These are phyloP conservation scores for Choristoneura fumiferana DNA, from an alignment of 1,140 invertebrate species.

Conservation along the genomic window DNA sequence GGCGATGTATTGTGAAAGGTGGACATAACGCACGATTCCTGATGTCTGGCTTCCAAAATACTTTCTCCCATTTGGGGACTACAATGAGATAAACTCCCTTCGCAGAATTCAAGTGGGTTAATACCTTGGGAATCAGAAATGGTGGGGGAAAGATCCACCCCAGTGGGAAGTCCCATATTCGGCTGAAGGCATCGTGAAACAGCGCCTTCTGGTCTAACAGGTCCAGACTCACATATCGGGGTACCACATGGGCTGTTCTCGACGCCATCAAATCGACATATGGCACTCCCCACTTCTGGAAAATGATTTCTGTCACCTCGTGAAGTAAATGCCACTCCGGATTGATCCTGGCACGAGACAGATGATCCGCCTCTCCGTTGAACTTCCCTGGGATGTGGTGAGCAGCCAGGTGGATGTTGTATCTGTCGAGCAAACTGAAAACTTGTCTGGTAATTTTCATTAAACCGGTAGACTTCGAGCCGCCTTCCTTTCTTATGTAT, in stretches of 20 bases:
- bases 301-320: no score
- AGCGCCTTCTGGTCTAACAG: conserved; percentile 31
- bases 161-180: conserved; percentile 42
- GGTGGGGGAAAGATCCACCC: conserved; percentile 57
- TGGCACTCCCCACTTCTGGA: conserved; percentile 8
- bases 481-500: not conserved
- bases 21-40: conserved; percentile 23
- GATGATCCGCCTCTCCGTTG: no score
- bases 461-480: not conserved
- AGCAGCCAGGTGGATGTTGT: not conserved
- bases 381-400: conserved; percentile 1
- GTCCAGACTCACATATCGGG: conserved; percentile 41
- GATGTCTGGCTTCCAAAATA: conserved; percentile 36
- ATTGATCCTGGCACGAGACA: not conserved
- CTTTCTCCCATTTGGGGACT: conserved; percentile 36
- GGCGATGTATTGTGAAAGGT: conserved; percentile 26
- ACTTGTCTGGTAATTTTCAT: not conserved
- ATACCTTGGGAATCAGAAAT: conserved; percentile 29
- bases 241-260: conserved; percentile 39
- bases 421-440: not conserved
- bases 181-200: conserved; percentile 44
- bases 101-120: conserved; percentile 28
- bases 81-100: conserved; percentile 29
- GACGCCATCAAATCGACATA: conserved; percentile 55
- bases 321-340: not conserved